Evolutionary conservation across 2,888 invertebrate species (phyloP).

Genomic region (Synanthedon formicaeformis): DNA sequence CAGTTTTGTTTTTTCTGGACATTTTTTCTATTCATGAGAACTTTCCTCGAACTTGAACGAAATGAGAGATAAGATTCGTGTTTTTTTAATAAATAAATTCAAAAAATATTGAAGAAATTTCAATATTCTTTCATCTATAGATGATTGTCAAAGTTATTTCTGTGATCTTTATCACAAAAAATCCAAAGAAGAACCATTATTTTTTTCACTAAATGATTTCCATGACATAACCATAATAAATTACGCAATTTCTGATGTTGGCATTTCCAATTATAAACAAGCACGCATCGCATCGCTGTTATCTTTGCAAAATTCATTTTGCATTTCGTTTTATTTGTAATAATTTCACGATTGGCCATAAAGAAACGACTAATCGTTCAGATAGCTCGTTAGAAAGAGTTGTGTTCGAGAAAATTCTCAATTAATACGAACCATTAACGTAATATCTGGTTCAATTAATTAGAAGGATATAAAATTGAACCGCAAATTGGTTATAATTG

Average conservation of each 20-base stretch:
- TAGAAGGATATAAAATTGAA: constrained; percentile 16
- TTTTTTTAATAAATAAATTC: too few species aligned
- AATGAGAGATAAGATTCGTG: too few species aligned
- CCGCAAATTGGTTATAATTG: neutral
- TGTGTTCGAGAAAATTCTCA: neutral
- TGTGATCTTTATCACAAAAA: too few species aligned
- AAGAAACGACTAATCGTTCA: neutral
- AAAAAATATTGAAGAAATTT: too few species aligned
- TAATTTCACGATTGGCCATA: neutral
- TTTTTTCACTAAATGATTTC: too few species aligned
- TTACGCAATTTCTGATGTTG: neutral
- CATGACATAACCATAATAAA: neutral
- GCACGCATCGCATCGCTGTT: neutral
- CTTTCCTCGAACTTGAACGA: too few species aligned
- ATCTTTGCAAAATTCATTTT: neutral
- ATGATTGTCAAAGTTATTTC: too few species aligned
- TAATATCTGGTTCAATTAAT: constrained; percentile 20
- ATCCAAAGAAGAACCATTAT: too few species aligned
- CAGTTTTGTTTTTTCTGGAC: too few species aligned
- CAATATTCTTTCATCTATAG: too few species aligned
- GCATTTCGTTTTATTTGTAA: neutral
- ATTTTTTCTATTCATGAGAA: too few species aligned
- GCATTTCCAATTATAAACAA: neutral
- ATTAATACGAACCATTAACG: constrained; percentile 12
- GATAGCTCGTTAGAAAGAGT: neutral